Conservation (phyloP, 2,797 vertebrate genomes). For the Tamandua tetradactyla region DNA sequence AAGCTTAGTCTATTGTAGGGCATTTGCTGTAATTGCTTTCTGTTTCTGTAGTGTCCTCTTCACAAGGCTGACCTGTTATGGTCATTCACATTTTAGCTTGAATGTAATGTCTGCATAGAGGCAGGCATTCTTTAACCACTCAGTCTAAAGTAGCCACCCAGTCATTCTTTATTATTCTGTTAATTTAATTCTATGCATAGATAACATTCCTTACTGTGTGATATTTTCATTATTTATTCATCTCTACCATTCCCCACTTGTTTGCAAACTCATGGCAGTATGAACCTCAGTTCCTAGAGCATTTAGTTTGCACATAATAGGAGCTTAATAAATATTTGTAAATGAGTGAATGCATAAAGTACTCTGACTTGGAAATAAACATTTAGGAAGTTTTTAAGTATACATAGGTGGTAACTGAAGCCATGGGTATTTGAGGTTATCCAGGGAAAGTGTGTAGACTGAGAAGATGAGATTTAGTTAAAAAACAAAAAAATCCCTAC, state of each 20-base stretch:
- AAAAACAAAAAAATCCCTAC: neutral
- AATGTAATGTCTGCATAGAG: neutral
- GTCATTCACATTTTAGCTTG: neutral
- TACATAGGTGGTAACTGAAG: neutral
- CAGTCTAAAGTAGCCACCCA: neutral
- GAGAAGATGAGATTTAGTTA: neutral
- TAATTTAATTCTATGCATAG: conserved; percentile 4
- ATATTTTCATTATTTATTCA: neutral
- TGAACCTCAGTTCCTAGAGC: neutral
- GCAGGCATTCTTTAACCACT: neutral
- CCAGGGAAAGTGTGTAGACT: neutral
- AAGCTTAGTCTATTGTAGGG: neutral
- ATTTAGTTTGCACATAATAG: neutral
- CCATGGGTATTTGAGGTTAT: neutral
- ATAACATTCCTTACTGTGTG: neutral
- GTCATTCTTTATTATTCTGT: neutral
- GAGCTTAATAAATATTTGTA: conserved; percentile 5
- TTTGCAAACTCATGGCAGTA: neutral
- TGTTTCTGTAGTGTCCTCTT: neutral
- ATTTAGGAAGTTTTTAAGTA: conserved; percentile 7
- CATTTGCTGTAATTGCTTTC: neutral
- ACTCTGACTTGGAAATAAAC: neutral
- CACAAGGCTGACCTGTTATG: neutral
- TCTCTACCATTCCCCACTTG: neutral
- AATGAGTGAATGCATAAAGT: neutral